Evolutionary conservation across 2,797 vertebrate genomes (phyloP).

Genomic region (Molossus molossus): DNA sequence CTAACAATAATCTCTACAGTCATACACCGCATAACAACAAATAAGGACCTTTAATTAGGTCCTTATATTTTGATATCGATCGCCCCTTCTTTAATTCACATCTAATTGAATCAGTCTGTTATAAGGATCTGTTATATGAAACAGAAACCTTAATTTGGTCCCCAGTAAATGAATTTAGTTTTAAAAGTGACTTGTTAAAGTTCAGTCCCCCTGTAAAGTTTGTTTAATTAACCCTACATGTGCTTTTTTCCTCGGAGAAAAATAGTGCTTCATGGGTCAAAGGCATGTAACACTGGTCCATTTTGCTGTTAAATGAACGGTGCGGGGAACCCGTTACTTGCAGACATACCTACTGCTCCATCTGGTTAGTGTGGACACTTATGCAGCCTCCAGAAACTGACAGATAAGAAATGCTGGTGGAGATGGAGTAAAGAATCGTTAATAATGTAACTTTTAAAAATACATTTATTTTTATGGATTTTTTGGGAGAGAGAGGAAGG

Average conservation of each 20-base stretch:
- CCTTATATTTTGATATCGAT: not conserved
- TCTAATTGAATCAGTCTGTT: not conserved
- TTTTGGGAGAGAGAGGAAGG: no score
- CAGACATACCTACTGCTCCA: not conserved
- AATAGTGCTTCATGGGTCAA: not conserved
- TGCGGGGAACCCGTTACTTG: not conserved
- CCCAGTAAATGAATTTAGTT: not conserved
- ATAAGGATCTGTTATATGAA: not conserved
- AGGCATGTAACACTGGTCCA: not conserved
- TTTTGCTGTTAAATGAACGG: not conserved
- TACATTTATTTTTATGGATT: no score
- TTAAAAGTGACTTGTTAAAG: not conserved
- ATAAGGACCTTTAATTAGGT: not conserved
- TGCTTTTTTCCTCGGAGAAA: not conserved
- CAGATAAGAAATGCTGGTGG: not conserved
- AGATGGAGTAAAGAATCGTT: not conserved
- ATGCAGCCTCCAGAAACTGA: not conserved
- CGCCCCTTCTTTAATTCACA: not conserved
- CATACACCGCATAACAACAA: rapidly evolving
- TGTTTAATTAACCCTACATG: not conserved
- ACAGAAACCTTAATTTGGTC: not conserved
- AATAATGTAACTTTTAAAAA: not conserved
- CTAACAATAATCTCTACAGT: not conserved
- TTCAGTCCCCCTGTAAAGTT: not conserved
- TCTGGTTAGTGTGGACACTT: not conserved